phyloP scores from a whole-genome alignment of 2,797 vertebrate species.

The Alectoris magna region DNA sequence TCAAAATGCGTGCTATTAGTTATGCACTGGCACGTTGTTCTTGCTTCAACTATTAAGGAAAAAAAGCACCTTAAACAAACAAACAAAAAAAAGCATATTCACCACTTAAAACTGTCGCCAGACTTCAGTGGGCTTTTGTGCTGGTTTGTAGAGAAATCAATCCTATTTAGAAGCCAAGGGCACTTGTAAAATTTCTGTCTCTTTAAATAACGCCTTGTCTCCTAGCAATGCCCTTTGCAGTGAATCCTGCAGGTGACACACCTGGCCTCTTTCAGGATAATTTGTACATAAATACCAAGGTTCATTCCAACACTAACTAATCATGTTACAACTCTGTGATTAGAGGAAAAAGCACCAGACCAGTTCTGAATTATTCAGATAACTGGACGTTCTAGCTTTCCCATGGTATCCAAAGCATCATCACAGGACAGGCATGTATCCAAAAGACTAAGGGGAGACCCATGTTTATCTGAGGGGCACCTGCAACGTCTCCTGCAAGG shows the following conservation, averaged over 20 bases:
- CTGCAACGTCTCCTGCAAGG: background rate
- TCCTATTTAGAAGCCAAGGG: background rate
- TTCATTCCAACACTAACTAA: background rate
- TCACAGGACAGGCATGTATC: background rate
- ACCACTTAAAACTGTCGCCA: background rate
- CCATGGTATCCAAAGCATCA: background rate
- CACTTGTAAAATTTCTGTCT: background rate
- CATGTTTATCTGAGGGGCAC: background rate
- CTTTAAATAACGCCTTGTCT: background rate
- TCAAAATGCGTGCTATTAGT: background rate
- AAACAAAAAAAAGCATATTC: background rate
- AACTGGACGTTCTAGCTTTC: background rate
- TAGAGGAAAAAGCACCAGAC: background rate
- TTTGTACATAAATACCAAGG: background rate
- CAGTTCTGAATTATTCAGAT: background rate
- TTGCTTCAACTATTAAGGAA: background rate
- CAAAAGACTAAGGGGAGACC: background rate
- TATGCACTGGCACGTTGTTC: background rate
- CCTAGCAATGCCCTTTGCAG: background rate
- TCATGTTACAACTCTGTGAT: background rate
- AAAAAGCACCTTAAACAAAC: background rate
- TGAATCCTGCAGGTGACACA: background rate
- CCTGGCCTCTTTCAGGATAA: background rate
- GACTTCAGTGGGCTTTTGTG: background rate
- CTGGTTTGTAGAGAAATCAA: background rate